Evolutionary conservation across 2,797 vertebrate species (phyloP).

Genomic region (Halcyon badia): DNA sequence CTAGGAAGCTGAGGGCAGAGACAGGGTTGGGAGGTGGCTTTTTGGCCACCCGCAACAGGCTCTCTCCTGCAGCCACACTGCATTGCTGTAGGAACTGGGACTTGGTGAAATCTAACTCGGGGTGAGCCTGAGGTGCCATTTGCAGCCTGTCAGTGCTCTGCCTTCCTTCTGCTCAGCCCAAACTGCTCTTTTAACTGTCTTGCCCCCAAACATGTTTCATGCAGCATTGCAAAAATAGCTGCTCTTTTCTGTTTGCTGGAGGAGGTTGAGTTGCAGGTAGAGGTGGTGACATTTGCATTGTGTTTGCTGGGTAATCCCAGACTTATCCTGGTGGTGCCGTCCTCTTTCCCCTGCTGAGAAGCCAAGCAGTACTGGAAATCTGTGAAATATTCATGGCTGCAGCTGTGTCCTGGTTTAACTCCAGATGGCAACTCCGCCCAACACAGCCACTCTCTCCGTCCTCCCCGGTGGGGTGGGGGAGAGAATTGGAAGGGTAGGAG

Average conservation of each 20-base stretch:
- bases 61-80: not conserved
- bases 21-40: not conserved
- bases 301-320: not conserved
- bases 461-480: no score
- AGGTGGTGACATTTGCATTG: not conserved
- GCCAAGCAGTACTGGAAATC: not conserved
- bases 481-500: no score
- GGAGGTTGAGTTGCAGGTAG: not conserved
- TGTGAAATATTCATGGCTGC: not conserved
- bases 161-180: not conserved
- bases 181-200: not conserved
- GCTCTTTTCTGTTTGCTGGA: not conserved
- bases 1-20: not conserved
- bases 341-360: not conserved
- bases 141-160: not conserved
- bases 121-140: not conserved
- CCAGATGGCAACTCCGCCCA: no score
- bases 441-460: no score
- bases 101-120: not conserved
- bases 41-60: not conserved
- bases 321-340: not conserved
- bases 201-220: not conserved
- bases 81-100: not conserved
- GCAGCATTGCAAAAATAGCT: conserved; percentile 10
- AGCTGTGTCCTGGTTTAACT: not conserved